Base-by-base conservation (phyloP, 2,113 vertebrate genomes). In the Bujurquina vittata region DNA sequence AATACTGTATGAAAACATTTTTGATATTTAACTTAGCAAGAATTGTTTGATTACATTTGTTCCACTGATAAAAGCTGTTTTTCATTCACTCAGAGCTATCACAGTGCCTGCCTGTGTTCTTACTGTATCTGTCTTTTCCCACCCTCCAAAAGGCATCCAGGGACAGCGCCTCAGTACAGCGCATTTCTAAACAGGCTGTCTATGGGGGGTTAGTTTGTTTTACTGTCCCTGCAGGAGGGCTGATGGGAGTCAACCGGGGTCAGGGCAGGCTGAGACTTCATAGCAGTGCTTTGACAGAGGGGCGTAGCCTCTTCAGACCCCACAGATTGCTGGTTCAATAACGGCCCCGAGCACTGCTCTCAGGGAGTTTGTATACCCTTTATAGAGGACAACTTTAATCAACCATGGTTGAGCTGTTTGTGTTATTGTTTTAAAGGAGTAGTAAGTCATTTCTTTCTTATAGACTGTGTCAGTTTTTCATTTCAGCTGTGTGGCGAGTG, bases 141-240 rank as follows among this genome's bases (percentile, higher is more conserved):
- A 85, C 22, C 81, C 69, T 84, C 83, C 31, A 54, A 79, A 79
- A 92, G 85, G 84, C 88, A 84, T 90, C 79, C 88, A 69, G 91
- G 88, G 92, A 93, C 93, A 89, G 63, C 35, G 75, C 93, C 91
- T 91, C 87, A 90, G 79, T 90, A 77, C 83, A 80, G 83, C 79
- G 58, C 85, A 82, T 90, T 89, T 94, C 91, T 87, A 94, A 95
- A 94, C 93, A 95, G 79, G 84, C 90, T 91, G 91, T 93, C 92
- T 86, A 55, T 79, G 84, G 89, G 89, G 88, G 88, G 91, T 88
- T 76, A 43, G 89, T 95, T 95, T 95, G 94, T 96, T 95, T 95
- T 94, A 94, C 89, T 84, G 84, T 93, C 91, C 87, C 93, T 89
- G 92, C 88, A 93, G 94, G 93, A 93, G 91, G 91, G 89, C 85